phyloP scores from a whole-genome alignment of 2,113 vertebrate genomes.

The Salvelinus namaycush region DNA sequence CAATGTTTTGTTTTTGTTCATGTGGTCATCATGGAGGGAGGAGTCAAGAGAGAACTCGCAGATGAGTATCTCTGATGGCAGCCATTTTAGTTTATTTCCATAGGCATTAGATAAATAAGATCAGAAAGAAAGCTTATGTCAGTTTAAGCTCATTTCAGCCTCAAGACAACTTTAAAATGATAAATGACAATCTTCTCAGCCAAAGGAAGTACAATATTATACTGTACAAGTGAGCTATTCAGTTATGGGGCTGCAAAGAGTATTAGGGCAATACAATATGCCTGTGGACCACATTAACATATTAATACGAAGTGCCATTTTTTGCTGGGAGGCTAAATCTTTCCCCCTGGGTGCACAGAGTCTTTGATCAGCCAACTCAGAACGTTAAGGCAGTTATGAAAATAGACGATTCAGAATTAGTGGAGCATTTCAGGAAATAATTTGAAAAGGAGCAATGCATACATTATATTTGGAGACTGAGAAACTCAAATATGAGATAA shows the following conservation, averaged over 20 bases:
- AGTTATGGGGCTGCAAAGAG: background rate
- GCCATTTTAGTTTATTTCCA: background rate
- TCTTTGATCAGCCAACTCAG: conserved; percentile 21
- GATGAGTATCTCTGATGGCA: background rate
- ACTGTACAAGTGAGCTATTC: background rate
- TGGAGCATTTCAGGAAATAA: conserved; percentile 20
- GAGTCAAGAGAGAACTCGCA: background rate
- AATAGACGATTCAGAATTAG: conserved; percentile 16
- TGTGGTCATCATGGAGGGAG: background rate
- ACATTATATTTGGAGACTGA: background rate
- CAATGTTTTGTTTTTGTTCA: background rate
- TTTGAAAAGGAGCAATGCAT: conserved; percentile 25
- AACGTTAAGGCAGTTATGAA: background rate
- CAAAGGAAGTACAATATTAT: background rate
- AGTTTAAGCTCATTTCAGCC: background rate
- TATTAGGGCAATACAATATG: background rate
- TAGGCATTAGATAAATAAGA: background rate
- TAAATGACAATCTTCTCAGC: background rate
- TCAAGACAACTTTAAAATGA: background rate
- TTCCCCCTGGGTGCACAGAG: background rate
- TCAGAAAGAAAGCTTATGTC: background rate
- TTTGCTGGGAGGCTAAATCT: conserved; percentile 8
- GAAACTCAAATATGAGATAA: conserved; percentile 10
- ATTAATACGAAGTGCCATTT: conserved; percentile 4
- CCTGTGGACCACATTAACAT: background rate